Conservation (phyloP, 2,113 vertebrate genomes). For the Xiphorhynchus elegans region DNA sequence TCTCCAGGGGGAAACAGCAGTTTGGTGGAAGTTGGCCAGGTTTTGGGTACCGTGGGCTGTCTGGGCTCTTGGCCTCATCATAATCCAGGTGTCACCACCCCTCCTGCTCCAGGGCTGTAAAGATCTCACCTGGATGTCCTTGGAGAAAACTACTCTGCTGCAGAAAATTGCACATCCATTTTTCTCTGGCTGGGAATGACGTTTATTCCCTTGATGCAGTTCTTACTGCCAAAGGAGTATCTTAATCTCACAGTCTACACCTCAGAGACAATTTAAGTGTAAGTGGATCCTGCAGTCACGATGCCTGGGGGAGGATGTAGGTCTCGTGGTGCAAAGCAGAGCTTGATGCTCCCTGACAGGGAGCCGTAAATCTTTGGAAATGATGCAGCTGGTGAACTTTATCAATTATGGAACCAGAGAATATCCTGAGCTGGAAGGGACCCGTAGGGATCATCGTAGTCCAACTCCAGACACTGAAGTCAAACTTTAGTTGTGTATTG, state of each 20-base stretch:
- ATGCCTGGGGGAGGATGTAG: not conserved
- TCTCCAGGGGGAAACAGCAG: fast-evolving
- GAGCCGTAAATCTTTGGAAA: not conserved
- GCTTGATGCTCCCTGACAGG: not conserved
- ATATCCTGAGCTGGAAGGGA: not conserved
- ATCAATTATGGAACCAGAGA: not conserved
- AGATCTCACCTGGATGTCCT: not conserved
- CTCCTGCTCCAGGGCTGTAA: not conserved
- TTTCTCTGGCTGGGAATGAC: not conserved
- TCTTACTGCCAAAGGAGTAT: not conserved
- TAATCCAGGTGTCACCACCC: not conserved
- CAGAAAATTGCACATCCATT: not conserved
- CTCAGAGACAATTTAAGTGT: not conserved
- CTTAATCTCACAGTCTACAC: not conserved
- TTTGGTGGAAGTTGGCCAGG: not conserved
- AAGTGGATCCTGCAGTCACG: not conserved
- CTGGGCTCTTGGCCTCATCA: not conserved
- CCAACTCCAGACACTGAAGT: fast-evolving
- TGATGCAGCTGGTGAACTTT: not conserved
- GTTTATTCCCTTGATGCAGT: not conserved
- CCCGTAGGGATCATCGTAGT: not conserved
- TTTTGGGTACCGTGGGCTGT: not conserved
- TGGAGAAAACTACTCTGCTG: not conserved
- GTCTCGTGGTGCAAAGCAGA: not conserved
- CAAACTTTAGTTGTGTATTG: fast-evolving